phyloP scores from a whole-genome alignment of 2,113 vertebrate genomes.

The Puma concolor region DNA sequence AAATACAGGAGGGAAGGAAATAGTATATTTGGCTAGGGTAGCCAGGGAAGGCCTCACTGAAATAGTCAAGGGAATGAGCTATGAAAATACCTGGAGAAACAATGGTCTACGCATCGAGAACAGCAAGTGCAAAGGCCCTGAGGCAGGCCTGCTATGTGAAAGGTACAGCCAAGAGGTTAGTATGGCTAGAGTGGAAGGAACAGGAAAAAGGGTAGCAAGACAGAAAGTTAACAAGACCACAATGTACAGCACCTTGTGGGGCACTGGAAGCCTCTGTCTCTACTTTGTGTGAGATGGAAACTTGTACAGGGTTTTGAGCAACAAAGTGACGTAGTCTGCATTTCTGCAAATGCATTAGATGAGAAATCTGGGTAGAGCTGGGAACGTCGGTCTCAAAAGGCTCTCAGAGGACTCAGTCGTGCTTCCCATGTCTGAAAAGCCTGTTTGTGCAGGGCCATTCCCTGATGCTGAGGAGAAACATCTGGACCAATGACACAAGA shows the following conservation, averaged over 20 bases:
- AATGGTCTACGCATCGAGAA: background rate
- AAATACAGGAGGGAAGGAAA: background rate
- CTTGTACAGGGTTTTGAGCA: background rate
- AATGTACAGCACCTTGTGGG: accelerated
- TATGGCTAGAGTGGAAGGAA: background rate
- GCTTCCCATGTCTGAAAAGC: background rate
- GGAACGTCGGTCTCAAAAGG: background rate
- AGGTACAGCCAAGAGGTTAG: background rate
- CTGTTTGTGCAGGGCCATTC: background rate
- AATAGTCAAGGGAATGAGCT: background rate
- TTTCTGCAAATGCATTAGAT: background rate
- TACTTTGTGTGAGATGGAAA: background rate
- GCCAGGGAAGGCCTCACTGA: background rate
- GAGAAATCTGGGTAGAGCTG: background rate
- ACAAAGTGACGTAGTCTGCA: background rate
- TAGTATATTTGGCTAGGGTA: background rate
- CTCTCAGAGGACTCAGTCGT: background rate
- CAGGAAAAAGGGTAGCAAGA: background rate
- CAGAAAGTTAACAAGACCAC: background rate
- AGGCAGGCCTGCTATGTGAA: background rate
- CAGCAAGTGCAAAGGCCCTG: background rate
- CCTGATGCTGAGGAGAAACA: background rate
- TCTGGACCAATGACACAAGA: background rate
- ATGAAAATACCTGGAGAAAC: background rate
- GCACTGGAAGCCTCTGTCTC: background rate